Evolutionary conservation across 2,888 invertebrate species (phyloP), one percentile per base, ranked within the genome.

Genomic region (Polyploca ridens): DNA sequence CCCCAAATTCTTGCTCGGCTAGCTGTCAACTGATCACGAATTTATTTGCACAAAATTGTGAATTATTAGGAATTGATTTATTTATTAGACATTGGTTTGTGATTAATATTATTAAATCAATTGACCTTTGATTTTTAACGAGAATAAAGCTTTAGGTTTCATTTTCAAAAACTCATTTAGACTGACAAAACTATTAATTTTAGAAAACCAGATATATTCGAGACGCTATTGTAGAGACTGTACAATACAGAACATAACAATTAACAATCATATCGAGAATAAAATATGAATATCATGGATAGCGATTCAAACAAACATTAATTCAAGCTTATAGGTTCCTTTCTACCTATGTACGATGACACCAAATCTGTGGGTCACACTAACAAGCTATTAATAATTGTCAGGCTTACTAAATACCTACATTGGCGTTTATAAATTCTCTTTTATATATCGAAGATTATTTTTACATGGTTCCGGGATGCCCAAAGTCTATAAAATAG

Each of bases 391-490:
- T 16, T 16, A 54, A 16, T 54, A 54, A 54, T 10, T 54, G 49
- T 0, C 49, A 7, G n/a, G 49, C 49, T 46, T 14, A 6, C 44
- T 16, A 16, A 49, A 49, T 49, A 49, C 49, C 1, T 49, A 49
- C 10, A 19, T n/a, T 41, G 46, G 19, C 54, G 5, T 49, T 16
- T 54, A 46, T 54, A 54, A 54, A 54, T 19, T 19, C 16, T 54
- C 54, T 10, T 19, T 54, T 54, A 54, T 54, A n/a, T n/a, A 10
- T 19, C 54, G 54, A 54, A 54, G 16, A 54, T 54, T 27, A n/a
- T 41, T 61, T 27, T 61, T 61, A 41, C 61, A 44, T 27, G 19
- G 27, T 61, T 61, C 61, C 61, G 44, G 41, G 61, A 61, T 60
- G 19, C 16, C 41, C 61, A 44, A 35, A 61, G 38, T 4, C 61